These are phyloP conservation scores for Listronotus oregonensis DNA, from an alignment of 1,140 invertebrate species.

Conservation along the genomic window DNA sequence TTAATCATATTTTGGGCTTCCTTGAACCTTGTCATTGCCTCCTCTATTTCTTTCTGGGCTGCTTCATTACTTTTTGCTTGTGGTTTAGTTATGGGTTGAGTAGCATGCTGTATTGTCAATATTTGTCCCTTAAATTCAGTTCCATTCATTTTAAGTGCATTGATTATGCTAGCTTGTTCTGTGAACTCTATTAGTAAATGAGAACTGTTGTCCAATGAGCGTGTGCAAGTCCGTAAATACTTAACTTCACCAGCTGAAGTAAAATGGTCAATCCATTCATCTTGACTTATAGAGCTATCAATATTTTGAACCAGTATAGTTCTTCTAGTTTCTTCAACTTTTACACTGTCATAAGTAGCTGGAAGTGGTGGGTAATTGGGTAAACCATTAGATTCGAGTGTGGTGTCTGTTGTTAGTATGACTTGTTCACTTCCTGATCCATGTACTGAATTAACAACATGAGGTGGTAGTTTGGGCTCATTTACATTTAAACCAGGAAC, in stretches of 20 bases:
- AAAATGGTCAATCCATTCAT: conserved; percentile 86
- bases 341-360: conserved; percentile 83
- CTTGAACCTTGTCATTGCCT: conserved; percentile 94
- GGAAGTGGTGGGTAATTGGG: conserved; percentile 93
- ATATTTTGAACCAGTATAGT: conserved; percentile 85
- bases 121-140: conserved; percentile 68
- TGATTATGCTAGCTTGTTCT: conserved; percentile 86
- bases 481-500: conserved; percentile 78
- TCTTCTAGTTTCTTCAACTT: conserved; percentile 95
- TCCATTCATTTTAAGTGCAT: conserved; percentile 88
- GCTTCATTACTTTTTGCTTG: conserved; percentile 94
- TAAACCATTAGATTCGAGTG: conserved; percentile 79
- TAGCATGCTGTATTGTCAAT: conserved; percentile 83
- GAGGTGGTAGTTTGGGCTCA: conserved; percentile 86
- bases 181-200: conserved; percentile 93
- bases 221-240: conserved; percentile 89
- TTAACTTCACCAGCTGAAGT: conserved; percentile 89
- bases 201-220: conserved; percentile 75
- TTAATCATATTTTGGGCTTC: conserved; percentile 94
- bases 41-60: conserved; percentile 93
- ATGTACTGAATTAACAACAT: conserved; percentile 87
- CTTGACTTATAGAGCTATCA: conserved; percentile 65
- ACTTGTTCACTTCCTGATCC: conserved; percentile 82
- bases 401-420: conserved; percentile 90
- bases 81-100: conserved; percentile 88